Percentiles rank a stretch among this genome's conserved stretches.
Conservation (phyloP, 2,113 vertebrate genomes). For the Mellivora capensis region DNA sequence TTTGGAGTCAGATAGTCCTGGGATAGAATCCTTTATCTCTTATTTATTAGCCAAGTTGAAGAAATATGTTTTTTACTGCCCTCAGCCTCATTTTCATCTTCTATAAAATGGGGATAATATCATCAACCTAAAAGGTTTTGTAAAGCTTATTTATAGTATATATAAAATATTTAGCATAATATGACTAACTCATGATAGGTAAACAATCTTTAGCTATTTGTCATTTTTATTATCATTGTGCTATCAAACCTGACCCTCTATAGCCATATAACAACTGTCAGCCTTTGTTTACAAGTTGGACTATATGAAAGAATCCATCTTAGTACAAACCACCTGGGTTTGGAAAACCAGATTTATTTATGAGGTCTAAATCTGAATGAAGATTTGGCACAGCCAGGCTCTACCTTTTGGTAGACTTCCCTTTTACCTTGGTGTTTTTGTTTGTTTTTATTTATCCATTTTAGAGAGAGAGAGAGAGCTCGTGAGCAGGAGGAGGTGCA, state of each 20-base stretch:
- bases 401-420: not conserved
- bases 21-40: not conserved
- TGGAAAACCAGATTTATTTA: not conserved
- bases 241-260: not conserved
- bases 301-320: not conserved
- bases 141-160: not conserved
- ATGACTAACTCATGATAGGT: not conserved
- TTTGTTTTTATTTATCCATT: not conserved
- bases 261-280: not conserved
- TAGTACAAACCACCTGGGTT: not conserved
- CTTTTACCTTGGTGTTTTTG: not conserved
- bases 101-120: not conserved
- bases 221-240: not conserved
- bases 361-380: not conserved
- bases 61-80: not conserved
- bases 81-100: not conserved
- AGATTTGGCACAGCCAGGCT: not conserved
- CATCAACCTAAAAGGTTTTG: not conserved
- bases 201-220: not conserved
- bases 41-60: not conserved
- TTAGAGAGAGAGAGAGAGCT: not conserved
- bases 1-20: not conserved
- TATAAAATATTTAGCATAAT: not conserved
- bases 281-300: not conserved
- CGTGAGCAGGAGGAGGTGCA: fast-evolving